A percentile compares a stretch with the other conserved stretches of the same genome.
phyloP scores from a whole-genome alignment of 2,797 vertebrate species.

The Pogoniulus pusillus region DNA sequence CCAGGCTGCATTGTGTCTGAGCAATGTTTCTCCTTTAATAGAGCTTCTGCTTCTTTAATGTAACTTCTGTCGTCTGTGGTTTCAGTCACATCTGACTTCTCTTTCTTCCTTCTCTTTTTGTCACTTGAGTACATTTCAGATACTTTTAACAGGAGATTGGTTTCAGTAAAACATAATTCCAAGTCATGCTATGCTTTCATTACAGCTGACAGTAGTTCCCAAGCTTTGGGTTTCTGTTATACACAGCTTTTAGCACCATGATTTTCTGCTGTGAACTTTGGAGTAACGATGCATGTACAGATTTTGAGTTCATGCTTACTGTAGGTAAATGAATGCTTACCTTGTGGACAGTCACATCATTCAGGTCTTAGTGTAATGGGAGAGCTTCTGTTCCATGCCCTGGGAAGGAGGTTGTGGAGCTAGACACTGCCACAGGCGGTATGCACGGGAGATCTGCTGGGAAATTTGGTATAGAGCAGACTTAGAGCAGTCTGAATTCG shows the following conservation, averaged over 20 bases:
- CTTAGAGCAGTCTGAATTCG: background rate
- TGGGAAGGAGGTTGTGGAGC: background rate
- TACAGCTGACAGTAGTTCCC: background rate
- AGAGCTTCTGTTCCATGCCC: background rate
- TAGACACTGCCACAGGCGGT: no score
- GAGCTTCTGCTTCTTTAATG: conserved; percentile 11
- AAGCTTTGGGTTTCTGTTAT: background rate
- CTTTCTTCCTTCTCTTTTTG: conserved; percentile 30
- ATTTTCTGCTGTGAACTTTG: background rate
- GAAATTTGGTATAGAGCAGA: background rate
- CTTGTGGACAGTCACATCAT: background rate
- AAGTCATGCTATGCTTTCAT: background rate
- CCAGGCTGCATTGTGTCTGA: conserved; percentile 22
- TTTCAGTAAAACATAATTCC: background rate
- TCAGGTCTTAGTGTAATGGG: background rate
- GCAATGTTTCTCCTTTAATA: conserved; percentile 2
- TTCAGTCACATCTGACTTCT: conserved; percentile 21
- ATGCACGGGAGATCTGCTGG: background rate
- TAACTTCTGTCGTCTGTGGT: conserved; percentile 30
- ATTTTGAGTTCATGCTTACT: background rate
- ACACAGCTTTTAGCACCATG: background rate
- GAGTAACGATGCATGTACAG: background rate
- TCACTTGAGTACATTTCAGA: conserved; percentile 41
- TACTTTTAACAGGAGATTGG: background rate
- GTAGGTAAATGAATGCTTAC: background rate